phyloP scores from a whole-genome alignment of 2,797 vertebrate species.

The Gallinago stenura region DNA sequence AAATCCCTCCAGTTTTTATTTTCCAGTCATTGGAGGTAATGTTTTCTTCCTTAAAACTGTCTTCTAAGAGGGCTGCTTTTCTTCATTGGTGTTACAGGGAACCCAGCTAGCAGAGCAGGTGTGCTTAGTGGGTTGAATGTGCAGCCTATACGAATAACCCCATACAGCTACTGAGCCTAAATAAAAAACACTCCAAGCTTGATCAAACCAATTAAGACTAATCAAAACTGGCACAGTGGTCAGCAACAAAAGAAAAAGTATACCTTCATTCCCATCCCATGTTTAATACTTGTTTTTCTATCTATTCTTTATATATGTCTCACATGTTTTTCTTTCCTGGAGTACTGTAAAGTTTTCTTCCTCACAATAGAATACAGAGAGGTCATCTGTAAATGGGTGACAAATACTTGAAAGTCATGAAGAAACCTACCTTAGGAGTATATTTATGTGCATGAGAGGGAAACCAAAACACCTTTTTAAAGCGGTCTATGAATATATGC shows the following conservation, averaged over 20 bases:
- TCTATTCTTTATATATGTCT: not conserved
- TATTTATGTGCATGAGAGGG: not conserved
- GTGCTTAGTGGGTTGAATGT: not conserved
- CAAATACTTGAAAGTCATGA: not conserved
- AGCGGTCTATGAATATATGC: not conserved
- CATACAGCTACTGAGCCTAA: not conserved
- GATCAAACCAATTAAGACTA: not conserved
- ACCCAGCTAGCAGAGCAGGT: not conserved
- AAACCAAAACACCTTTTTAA: not conserved
- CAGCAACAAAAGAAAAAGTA: not conserved
- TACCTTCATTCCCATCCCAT: not conserved
- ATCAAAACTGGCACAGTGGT: not conserved
- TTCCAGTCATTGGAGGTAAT: not conserved
- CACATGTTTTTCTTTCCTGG: not conserved
- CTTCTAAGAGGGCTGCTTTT: not conserved
- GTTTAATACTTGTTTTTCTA: not conserved
- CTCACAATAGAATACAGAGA: not conserved
- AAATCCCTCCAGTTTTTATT: not conserved
- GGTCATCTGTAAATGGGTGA: not conserved
- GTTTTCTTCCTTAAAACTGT: not conserved
- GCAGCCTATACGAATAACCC: not conserved
- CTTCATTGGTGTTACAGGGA: not conserved
- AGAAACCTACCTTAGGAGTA: not conserved
- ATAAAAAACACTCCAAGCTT: not conserved
- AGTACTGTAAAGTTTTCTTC: not conserved